Conservation (phyloP, 1,140 invertebrate species). For the Colletes latitarsis region DNA sequence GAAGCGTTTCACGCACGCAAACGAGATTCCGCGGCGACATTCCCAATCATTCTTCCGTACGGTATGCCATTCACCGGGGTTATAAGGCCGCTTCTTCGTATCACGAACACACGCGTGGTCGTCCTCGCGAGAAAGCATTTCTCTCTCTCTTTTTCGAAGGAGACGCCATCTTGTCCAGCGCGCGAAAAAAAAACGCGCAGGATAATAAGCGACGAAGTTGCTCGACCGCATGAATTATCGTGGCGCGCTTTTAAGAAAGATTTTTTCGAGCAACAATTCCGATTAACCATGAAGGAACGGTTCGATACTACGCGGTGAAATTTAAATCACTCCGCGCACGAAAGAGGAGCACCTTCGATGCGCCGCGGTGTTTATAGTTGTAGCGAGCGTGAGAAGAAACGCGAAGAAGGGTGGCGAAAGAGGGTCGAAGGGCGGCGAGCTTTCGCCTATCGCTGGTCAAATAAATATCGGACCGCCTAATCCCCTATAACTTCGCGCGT, state of each 20-base stretch:
- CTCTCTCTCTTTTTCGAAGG: background rate
- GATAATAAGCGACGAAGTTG: background rate
- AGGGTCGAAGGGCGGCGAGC: background rate
- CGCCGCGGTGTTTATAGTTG: constrained; percentile 26
- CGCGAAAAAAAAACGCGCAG: background rate
- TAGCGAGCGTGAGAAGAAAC: constrained; percentile 7
- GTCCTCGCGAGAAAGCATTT: background rate
- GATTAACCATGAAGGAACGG: constrained; percentile 45
- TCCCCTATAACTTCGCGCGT: constrained; percentile 30
- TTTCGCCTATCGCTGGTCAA: constrained; percentile 21
- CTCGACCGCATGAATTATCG: constrained; percentile 29
- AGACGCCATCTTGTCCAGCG: background rate
- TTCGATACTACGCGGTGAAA: constrained; percentile 37
- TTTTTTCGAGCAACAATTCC: constrained; percentile 48
- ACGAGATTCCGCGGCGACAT: constrained; percentile 68
- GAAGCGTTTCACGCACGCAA: constrained; percentile 69
- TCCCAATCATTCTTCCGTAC: constrained; percentile 63
- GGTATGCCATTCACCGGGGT: constrained; percentile 48
- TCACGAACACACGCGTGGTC: constrained; percentile 38
- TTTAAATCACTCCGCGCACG: constrained; percentile 32
- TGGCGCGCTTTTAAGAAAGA: constrained; percentile 27
- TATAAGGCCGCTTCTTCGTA: constrained; percentile 58
- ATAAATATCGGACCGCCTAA: constrained; percentile 43
- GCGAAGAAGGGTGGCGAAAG: too few relatives aligned
- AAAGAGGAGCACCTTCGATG: background rate